Evolutionary conservation across 1,140 invertebrate genomes (phyloP).

Genomic region (Drosophila pectinifera): DNA sequence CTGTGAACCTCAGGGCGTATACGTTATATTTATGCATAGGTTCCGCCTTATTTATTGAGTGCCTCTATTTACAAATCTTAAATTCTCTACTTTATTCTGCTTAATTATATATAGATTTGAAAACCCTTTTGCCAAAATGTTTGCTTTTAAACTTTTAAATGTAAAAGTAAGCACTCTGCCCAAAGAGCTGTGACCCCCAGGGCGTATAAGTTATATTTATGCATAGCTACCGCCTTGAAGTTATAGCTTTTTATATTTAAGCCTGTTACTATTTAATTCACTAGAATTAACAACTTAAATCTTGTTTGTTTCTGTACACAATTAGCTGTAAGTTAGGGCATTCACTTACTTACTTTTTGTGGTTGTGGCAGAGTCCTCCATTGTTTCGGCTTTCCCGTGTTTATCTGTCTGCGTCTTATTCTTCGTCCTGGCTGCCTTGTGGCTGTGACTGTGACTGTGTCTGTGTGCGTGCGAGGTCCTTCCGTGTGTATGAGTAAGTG

Average conservation of each 20-base stretch:
- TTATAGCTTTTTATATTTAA: not conserved
- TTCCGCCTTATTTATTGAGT: no score
- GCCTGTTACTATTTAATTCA: not conserved
- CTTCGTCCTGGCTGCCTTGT: conserved; percentile 17
- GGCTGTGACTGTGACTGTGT: not conserved
- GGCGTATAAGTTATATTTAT: not conserved
- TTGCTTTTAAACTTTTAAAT: not conserved
- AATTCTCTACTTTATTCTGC: no score
- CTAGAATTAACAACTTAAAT: not conserved
- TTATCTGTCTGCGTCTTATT: conserved; percentile 24
- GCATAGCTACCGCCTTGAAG: not conserved
- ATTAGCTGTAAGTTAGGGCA: not conserved
- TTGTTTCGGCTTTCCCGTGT: conserved; percentile 32
- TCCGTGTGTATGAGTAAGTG: conserved; percentile 19
- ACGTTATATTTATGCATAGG: no score
- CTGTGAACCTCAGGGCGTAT: no score
- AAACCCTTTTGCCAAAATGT: no score
- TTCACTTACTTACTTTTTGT: not conserved
- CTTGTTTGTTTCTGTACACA: not conserved
- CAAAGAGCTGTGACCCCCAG: not conserved
- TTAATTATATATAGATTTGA: no score
- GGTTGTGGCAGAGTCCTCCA: not conserved
- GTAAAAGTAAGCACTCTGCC: not conserved
- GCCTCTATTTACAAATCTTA: not conserved
- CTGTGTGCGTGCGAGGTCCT: not conserved